Evolutionary conservation across 2,888 invertebrate genomes (phyloP), one percentile per base, ranked within the genome.

Genomic region (Euplagia quadripunctaria): DNA sequence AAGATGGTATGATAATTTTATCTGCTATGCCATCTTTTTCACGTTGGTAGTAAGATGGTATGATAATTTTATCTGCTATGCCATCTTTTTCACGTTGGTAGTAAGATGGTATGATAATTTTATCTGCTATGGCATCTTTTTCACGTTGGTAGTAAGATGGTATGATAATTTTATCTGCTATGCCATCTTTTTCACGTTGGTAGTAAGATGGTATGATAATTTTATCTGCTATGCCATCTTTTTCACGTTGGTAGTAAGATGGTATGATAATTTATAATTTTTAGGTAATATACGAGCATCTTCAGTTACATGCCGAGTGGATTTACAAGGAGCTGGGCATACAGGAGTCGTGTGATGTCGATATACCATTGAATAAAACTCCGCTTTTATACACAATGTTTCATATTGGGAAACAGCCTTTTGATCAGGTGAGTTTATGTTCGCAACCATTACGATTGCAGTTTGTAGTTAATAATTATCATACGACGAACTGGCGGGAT

Each of bases 311-410:
- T 83, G 96, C 97, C 4, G 97, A 97, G 70, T 97, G 97, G 96
- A 91, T 98, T 41, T 96, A 96, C 86, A 96, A 96, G 79, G 96
- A 97, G 75, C 87, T 98, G 66, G 96, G 92, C 79, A 77, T 94
- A 86, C 82, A 91, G 77, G 90, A 95, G 31, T 58, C 85, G 0
- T 76, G 87, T 31, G 92, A 92, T 6, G 79, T 85, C 12, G 85
- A 91, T 63, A 85, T 93, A 73, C 86, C 92, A 0, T 64, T 94
- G 72, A 89, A 92, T 80, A 91, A 91, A 63, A 94, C 96, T 0
- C 96, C 97, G 0, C 92, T 98, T 16, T 91, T 98, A 0, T 97
- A 97, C 86, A 97, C 97, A 11, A 98, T 98, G 98, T 98, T 98
- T 87, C 97, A 97, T 86, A 98, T 98, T 74, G 98, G 98, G 16